Evolutionary conservation across 2,888 invertebrate species (phyloP).

Genomic region (Pedicia rivosa): DNA sequence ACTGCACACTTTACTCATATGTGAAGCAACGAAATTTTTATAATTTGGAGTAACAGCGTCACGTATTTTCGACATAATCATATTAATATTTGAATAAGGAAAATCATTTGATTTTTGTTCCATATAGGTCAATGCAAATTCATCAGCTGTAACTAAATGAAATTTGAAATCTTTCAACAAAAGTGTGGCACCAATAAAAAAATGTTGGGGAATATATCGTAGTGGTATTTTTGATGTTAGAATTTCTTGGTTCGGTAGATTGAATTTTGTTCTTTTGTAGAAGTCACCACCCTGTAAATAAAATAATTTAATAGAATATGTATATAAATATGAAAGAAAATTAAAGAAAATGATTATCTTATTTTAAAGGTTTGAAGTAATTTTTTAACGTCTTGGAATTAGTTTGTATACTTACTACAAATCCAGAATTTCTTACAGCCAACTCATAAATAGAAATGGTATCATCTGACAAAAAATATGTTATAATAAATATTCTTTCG

Average conservation of each 20-base stretch:
- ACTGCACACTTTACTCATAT: conserved; percentile 32
- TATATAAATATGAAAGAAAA: too few species aligned
- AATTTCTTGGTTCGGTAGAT: conserved; percentile 56
- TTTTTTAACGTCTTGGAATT: conserved; percentile 16
- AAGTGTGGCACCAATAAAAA: conserved; percentile 69
- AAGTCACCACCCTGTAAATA: conserved; percentile 54
- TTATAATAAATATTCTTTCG: conserved; percentile 60
- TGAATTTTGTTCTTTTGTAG: conserved; percentile 48
- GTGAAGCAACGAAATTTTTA: conserved; percentile 59
- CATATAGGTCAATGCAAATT: conserved; percentile 76
- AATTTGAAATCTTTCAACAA: conserved; percentile 66
- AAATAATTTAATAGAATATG: too few species aligned
- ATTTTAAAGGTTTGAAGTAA: too few species aligned
- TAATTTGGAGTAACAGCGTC: conserved; percentile 50
- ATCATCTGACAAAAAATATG: conserved; percentile 68
- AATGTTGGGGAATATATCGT: conserved; percentile 60
- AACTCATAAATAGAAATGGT: conserved; percentile 71
- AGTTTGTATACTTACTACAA: too few species aligned
- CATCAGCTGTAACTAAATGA: conserved; percentile 63
- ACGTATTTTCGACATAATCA: conserved; percentile 59
- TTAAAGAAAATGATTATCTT: too few species aligned
- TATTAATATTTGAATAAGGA: conserved; percentile 51
- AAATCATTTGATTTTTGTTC: conserved; percentile 44
- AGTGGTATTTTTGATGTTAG: conserved; percentile 55
- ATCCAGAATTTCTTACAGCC: conserved; percentile 55